Percentiles rank a stretch among this genome's conserved stretches.
Evolutionary conservation across 2,113 vertebrate genomes (phyloP).

Genomic region (Chlorodrepanis virens): DNA sequence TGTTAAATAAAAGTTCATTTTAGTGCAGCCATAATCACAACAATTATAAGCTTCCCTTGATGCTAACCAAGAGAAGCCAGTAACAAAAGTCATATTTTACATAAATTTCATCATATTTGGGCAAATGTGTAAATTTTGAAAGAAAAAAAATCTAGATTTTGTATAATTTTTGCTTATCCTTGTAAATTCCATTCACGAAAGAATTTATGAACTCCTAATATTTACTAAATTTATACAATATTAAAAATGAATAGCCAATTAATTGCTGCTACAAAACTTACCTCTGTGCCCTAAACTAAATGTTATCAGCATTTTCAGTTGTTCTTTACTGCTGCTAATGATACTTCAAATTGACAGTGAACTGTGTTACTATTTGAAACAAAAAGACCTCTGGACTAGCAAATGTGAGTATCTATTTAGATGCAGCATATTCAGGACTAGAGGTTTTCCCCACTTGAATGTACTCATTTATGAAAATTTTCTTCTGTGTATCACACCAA

Average conservation of each 20-base stretch:
- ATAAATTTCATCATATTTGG: neutral
- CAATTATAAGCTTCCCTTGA: neutral
- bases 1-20: neutral
- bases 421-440: neutral
- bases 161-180: neutral
- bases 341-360: neutral
- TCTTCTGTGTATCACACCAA: neutral
- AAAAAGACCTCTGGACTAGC: neutral
- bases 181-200: neutral
- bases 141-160: neutral
- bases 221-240: neutral
- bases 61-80: neutral
- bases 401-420: neutral
- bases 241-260: neutral
- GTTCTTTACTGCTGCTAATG: neutral
- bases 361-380: neutral
- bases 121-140: neutral
- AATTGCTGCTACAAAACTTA: conserved; percentile 26
- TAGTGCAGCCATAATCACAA: neutral
- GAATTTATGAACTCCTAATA: neutral
- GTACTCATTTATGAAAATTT: neutral
- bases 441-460: neutral
- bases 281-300: neutral
- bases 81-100: neutral
- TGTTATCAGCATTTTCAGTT: neutral